Percentiles rank a stretch among this genome's conserved stretches.
Conservation (phyloP, 2,888 invertebrate species). For the Noctua fimbriata region DNA sequence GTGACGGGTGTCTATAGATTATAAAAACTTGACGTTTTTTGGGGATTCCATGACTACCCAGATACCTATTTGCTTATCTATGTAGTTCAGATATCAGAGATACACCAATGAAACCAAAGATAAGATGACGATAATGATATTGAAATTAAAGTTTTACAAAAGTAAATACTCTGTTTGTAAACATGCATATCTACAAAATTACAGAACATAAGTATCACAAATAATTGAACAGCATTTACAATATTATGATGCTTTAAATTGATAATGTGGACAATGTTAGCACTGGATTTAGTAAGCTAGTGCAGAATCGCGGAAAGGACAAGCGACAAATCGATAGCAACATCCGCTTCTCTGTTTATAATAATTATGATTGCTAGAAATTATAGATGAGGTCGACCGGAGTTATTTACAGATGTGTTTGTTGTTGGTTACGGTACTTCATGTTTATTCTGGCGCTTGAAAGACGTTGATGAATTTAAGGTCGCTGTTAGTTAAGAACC, state of each 20-base stretch:
- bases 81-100: background rate
- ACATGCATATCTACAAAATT: background rate
- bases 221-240: background rate
- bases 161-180: background rate
- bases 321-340: slow-evolving; percentile 13
- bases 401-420: background rate
- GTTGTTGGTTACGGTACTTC: background rate
- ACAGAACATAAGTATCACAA: background rate
- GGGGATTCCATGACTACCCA: background rate
- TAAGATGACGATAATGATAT: background rate
- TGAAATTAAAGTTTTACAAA: background rate
- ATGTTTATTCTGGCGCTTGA: background rate
- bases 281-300: background rate
- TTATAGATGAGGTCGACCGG: background rate
- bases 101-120: background rate
- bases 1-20: background rate
- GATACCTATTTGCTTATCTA: background rate
- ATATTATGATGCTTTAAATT: background rate
- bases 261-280: background rate
- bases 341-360: slow-evolving; percentile 4
- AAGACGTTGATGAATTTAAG: background rate
- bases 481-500: too few species aligned
- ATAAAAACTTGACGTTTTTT: background rate
- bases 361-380: slow-evolving; percentile 6
- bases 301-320: background rate